Conservation (phyloP, 2,888 invertebrate species). For the Spodoptera picta region DNA sequence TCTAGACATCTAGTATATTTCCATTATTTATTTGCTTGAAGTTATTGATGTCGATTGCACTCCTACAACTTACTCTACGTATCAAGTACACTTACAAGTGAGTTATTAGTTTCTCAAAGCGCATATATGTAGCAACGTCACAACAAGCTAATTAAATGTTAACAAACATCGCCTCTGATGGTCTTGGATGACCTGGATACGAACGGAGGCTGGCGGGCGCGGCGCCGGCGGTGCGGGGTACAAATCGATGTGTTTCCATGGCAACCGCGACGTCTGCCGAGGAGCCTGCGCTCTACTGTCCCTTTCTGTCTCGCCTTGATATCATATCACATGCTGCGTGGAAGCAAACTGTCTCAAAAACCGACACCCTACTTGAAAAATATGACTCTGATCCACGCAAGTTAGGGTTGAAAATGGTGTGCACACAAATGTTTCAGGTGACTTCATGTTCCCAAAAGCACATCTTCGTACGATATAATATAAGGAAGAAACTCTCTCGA, state of each 20-base stretch:
- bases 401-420: constrained; percentile 53
- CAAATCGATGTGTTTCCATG: constrained; percentile 87
- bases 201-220: constrained; percentile 75
- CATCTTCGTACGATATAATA: constrained; percentile 82
- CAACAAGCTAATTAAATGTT: constrained; percentile 55
- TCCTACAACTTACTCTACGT: constrained; percentile 4
- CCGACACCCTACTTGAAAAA: constrained; percentile 3
- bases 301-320: constrained; percentile 88
- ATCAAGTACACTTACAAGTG: not conserved
- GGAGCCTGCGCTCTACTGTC: constrained; percentile 88
- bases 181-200: constrained; percentile 86
- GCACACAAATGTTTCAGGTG: constrained; percentile 15
- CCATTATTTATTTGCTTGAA: not conserved
- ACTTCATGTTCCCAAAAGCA: constrained; percentile 56
- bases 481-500: constrained; percentile 82
- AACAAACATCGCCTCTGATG: constrained; percentile 65
- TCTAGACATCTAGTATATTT: not conserved
- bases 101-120: constrained; percentile 28
- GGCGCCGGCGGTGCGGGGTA: constrained; percentile 70
- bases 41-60: not conserved
- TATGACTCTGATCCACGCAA: fast-evolving
- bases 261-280: constrained; percentile 88
- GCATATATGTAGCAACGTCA: constrained; percentile 37
- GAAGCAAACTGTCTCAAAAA: constrained; percentile 58
- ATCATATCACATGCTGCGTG: constrained; percentile 82